Percentiles rank a stretch among this genome's conserved stretches.
Evolutionary conservation across 2,113 vertebrate species (phyloP).

Genomic region (Myotis davidii): DNA sequence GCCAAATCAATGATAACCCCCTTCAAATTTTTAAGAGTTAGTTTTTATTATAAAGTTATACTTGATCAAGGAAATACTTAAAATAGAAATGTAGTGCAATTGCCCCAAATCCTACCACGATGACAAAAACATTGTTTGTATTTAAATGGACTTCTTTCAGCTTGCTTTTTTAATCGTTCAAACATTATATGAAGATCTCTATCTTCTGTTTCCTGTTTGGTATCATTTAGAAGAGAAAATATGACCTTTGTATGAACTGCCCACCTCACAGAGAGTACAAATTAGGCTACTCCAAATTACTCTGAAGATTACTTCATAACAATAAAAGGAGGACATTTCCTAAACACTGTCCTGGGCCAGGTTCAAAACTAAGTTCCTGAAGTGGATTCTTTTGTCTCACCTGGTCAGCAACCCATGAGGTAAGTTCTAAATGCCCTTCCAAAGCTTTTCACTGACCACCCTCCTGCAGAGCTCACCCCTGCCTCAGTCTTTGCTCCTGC

Average conservation of each 20-base stretch:
- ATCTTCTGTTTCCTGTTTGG: background rate
- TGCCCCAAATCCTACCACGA: background rate
- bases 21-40: background rate
- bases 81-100: background rate
- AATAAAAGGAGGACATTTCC: background rate
- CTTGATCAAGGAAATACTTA: background rate
- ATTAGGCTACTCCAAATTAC: background rate
- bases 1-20: background rate
- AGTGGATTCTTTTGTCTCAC: background rate
- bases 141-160: background rate
- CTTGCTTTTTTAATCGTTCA: background rate
- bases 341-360: accelerated
- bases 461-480: background rate
- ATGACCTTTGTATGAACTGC: background rate
- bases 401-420: background rate
- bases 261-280: background rate
- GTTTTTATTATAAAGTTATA: background rate
- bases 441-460: background rate
- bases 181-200: background rate
- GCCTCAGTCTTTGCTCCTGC: background rate
- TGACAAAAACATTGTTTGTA: background rate
- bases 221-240: background rate
- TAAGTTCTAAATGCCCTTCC: background rate
- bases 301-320: background rate
- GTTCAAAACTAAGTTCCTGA: background rate